Evolutionary conservation across 2,797 vertebrate genomes (phyloP), one percentile per base, ranked within the genome.

Genomic region (Bufotes viridis): DNA sequence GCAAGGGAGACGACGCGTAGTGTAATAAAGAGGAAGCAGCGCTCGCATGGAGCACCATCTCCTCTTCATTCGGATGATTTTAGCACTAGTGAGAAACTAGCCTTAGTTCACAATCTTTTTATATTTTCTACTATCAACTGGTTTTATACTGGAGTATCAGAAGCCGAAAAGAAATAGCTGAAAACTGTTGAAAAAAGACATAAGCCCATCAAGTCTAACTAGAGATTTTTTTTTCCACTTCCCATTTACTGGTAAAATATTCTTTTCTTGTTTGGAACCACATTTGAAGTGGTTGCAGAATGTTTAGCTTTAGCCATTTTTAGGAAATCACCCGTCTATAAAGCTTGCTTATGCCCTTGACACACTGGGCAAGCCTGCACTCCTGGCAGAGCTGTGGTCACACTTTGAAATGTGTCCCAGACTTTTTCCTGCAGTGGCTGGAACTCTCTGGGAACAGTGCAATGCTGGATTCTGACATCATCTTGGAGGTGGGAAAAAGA

Each of bases 321-420:
- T 72, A 83, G 82, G 53, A 83, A 83, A 83, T 83, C 26, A 12
- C 55, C 22, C 0, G 20, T 84, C 29, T 83, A 57, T 75, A 76
- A 78, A 85, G 57, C 17, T 49, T 29, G n/a, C 42, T 13, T 20
- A 14, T 78, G 83, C 57, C 34, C 70, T 84, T 34, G 53, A 84
- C 29, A 75, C 70, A 84, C 63, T 76, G n/a, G 83, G 53, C 57
- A 85, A 51, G 34, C 42, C 22, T 18, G 53, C 57, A 13, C 42
- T 15, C 72, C 63, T 85, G 72, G 72, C 72, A 63, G 61, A 65
- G 42, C 22, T 12, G 60, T 24, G 58, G 57, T 78, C 74, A 75
- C 58, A 11, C 83, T 78, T 76, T 78, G 22, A 85, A 78, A 55
- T 65, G 7, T 70, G 67, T 70, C n/a, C 29, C 42, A 78, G 58